phyloP scores from a whole-genome alignment of 2,113 vertebrate genomes.

The Fregetta grallaria region DNA sequence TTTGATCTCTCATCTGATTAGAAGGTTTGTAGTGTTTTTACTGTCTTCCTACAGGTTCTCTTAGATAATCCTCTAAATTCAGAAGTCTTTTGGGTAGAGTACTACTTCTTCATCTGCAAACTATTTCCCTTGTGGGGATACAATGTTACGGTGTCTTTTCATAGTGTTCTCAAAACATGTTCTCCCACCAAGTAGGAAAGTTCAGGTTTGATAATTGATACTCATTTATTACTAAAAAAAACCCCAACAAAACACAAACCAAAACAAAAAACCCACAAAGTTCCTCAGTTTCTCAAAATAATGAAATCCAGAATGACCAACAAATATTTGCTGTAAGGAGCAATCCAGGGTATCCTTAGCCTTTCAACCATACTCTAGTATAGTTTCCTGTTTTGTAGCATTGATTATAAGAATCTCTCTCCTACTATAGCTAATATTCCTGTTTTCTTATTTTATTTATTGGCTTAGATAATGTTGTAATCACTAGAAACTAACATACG shows the following conservation, averaged over 20 bases:
- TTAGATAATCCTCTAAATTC: background rate
- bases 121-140: background rate
- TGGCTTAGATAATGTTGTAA: background rate
- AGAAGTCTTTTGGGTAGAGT: background rate
- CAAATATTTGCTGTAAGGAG: background rate
- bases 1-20: constrained; percentile 16
- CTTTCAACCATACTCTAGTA: background rate
- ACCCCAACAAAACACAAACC: background rate
- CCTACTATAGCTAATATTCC: background rate
- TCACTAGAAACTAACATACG: background rate
- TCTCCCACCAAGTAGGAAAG: background rate
- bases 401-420: background rate
- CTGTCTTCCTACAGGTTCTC: background rate
- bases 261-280: background rate
- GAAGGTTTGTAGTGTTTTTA: background rate
- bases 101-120: background rate
- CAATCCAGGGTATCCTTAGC: background rate
- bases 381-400: background rate
- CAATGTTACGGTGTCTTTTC: background rate
- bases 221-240: background rate
- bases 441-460: background rate
- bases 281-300: background rate
- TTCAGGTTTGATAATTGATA: background rate
- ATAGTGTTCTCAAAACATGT: background rate
- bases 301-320: background rate